Evolutionary conservation across 2,113 vertebrate species (phyloP), one percentile per base, ranked within the genome.

Genomic region (Ramphastos sulfuratus): DNA sequence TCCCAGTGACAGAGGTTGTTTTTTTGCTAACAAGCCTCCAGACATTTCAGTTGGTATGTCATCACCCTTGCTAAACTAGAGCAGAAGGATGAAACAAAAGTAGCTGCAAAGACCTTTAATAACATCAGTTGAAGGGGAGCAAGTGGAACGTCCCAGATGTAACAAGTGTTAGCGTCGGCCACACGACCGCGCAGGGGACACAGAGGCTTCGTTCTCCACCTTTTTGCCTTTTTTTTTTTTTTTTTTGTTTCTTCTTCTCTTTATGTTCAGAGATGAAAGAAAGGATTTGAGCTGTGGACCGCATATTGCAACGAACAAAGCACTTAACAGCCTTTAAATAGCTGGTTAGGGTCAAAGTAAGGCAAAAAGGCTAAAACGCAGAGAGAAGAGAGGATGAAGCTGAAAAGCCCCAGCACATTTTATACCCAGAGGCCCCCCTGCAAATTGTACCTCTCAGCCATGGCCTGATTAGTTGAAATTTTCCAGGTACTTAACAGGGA

Each of bases 11-110:
- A 97, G 91, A 82, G 95, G 11, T 52, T 52, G 24, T 25, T 52
- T 89, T 97, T 98, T 97, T 96, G 96, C 97, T 98, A 98, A 98
- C 97, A 98, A 98, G 97, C 95, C 97, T 97, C 97, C 95, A 97
- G 97, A 98, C 96, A 96, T 96, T 97, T 95, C 78, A 94, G 96
- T 92, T 95, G 96, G 97, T 95, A 97, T 97, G 97, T 97, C 96
- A 97, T 97, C 95, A 96, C 96, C 97, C 93, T 87, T 84, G 93
- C 97, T 92, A 94, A 97, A 96, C 84, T 86, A 96, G 96, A 96
- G 96, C 81, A 82, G 96, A 97, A 96, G 89, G 91, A 96, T 97
- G 96, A 97, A 97, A 97, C 89, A 96, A 95, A 94, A 97, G 94
- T 96, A 96, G 96, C 92, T 97, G 93, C 93, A 95, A 97, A 97